Evolutionary conservation across 1,140 invertebrate species (phyloP).

Genomic region (Drosophila pruinosa): DNA sequence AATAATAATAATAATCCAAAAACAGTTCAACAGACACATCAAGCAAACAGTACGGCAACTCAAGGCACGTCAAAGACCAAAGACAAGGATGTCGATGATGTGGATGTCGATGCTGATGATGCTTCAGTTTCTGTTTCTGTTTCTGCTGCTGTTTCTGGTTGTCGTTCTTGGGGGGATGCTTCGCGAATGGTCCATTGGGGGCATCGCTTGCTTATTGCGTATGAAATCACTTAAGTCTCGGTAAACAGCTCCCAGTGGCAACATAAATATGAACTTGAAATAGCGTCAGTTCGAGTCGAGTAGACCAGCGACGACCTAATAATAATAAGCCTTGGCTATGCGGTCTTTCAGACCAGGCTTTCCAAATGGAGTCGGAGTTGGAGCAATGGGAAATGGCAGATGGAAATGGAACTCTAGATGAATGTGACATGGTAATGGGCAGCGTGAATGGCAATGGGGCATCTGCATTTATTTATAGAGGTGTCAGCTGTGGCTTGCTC

Average conservation of each 20-base stretch:
- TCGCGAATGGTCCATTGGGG: slow-evolving; percentile 27
- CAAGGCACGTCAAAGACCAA: slow-evolving; percentile 4
- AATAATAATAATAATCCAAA: slow-evolving; percentile 52
- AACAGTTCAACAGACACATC: slow-evolving; percentile 50
- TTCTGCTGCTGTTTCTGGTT: background rate
- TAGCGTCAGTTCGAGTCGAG: slow-evolving; percentile 17
- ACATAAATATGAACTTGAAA: slow-evolving; percentile 70
- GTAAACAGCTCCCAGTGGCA: slow-evolving; percentile 71
- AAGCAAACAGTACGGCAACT: slow-evolving; percentile 20
- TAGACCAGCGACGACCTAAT: background rate
- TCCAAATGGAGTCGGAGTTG: background rate
- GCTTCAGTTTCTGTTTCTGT: background rate
- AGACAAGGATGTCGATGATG: slow-evolving; percentile 2
- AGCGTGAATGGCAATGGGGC: background rate
- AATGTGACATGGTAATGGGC: slow-evolving; percentile 6
- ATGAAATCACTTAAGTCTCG: slow-evolving; percentile 72
- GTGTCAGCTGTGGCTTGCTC: slow-evolving; percentile 2
- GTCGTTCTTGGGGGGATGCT: background rate
- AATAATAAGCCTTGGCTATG: slow-evolving; percentile 24
- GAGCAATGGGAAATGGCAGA: slow-evolving; percentile 4
- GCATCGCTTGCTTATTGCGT: slow-evolving; percentile 39
- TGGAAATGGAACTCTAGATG: slow-evolving; percentile 1
- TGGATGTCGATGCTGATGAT: background rate
- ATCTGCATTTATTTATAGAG: slow-evolving; percentile 3
- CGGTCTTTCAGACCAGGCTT: background rate